Base-by-base conservation (phyloP, 2,113 vertebrate genomes). In the Periophthalmodon schlosseri region DNA sequence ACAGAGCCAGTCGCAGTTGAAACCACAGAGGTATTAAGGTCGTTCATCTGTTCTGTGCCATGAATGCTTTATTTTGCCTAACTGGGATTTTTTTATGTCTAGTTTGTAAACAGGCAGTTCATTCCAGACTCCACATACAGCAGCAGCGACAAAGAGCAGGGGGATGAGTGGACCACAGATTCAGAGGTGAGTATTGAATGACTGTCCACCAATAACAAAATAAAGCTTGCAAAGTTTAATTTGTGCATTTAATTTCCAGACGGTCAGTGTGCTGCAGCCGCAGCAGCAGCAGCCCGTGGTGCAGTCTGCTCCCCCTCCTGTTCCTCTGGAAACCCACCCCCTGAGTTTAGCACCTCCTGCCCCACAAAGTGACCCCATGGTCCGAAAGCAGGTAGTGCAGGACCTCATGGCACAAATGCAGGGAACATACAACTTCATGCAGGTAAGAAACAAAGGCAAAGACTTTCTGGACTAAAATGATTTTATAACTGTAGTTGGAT, bases 91-190 rank as follows among this genome's bases (percentile, higher is more conserved):
- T 84, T 68, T 84, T 88, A n/a, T 92, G 79, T 95, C 75, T 92
- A 99, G 97, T 99, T 98, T 94, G 95, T 99, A 93, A 99, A 99
- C 94, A 96, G 97, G 94, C 97, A 99, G 93, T 99, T 99, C 94
- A 97, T 99, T 96, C 94, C 96, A 93, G 97, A 98, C 85, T 86
- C 93, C 89, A 93, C 97, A 83, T 97, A 96, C 94, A 96, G 92
- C 92, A 91, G 93, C 89, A 94, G 94, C 90, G 96, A 98, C 85
- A 97, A 97, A 91, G 97, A 98, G 85, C 97, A 96, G 91, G 95
- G 94, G 75, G 96, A 96, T 79, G 96, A 98, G 85, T 99, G 97
- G 97, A 94, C 95, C 90, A 93, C 95, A 70, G 97, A 99, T 94
- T 94, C 95, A 47, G 96, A 98, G 95, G 97, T 98, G 24, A 56